Evolutionary conservation across 2,888 invertebrate species (phyloP).

Genomic region (Nowickia ferox): DNA sequence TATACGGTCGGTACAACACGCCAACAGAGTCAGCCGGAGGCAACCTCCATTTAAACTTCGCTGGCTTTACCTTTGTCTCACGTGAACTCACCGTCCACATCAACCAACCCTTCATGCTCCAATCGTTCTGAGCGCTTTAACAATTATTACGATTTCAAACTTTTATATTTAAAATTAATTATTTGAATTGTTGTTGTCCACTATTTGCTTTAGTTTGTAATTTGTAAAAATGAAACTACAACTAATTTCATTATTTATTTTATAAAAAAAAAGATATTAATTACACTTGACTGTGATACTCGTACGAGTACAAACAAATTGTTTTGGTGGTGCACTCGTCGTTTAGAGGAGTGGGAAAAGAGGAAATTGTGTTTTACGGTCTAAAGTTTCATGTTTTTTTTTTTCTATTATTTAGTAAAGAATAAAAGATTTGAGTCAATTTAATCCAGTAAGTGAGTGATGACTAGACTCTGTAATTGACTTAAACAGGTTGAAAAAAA

Average conservation of each 20-base stretch:
- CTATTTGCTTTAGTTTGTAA: constrained; percentile 23
- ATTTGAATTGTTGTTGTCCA: not conserved
- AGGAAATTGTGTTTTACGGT: not conserved
- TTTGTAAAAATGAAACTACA: constrained; percentile 22
- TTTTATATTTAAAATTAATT: constrained; percentile 2
- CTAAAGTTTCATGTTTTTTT: constrained; percentile 2
- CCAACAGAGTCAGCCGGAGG: not conserved
- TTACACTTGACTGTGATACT: constrained; percentile 1
- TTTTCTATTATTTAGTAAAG: not conserved
- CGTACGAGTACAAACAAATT: not conserved
- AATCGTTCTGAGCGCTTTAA: not conserved
- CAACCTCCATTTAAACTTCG: not conserved
- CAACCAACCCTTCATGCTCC: too few relatives aligned
- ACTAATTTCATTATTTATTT: not conserved
- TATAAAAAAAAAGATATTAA: not conserved
- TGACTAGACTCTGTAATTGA: constrained; percentile 8
- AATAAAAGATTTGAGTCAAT: constrained; percentile 18
- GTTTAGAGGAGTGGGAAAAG: not conserved
- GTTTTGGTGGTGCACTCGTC: not conserved
- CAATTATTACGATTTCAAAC: not conserved
- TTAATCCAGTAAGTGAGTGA: constrained; percentile 9
- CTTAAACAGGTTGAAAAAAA: not conserved
- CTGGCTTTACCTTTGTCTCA: not conserved
- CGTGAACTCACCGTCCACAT: too few relatives aligned
- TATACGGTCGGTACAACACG: constrained; percentile 27